Percentiles rank a stretch among this genome's conserved stretches.
These are phyloP conservation scores for Seira ritae DNA, from an alignment of 2,888 invertebrate genomes.

Conservation along the genomic window DNA sequence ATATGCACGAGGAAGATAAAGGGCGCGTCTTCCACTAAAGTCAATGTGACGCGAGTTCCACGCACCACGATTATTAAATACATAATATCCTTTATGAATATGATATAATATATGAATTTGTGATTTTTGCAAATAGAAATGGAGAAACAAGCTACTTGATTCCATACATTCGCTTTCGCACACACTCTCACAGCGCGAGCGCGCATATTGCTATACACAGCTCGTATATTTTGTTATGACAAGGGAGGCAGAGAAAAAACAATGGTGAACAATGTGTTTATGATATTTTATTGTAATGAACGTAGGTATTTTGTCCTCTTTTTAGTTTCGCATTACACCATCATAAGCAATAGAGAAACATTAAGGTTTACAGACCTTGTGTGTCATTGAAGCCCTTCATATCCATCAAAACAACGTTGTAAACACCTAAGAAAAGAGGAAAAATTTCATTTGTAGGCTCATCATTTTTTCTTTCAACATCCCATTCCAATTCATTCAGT, in stretches of 20 bases:
- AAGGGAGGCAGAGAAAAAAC: conserved; percentile 13
- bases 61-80: conserved; percentile 2
- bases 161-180: conserved; percentile 1
- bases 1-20: conserved; percentile 12
- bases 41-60: conserved; percentile 6
- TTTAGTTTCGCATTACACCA: conserved; percentile 4
- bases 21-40: conserved; percentile 1
- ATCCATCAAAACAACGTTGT: conserved; percentile 37
- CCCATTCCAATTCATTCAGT: neutral
- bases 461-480: conserved; percentile 2
- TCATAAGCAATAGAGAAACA: conserved; percentile 15
- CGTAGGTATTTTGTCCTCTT: neutral
- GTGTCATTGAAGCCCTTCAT: conserved; percentile 47
- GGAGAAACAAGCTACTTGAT: neutral
- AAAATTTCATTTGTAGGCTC: conserved; percentile 1
- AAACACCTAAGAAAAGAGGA: conserved; percentile 9
- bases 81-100: neutral
- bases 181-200: too few relatives aligned
- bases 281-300: conserved; percentile 1
- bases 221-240: conserved; percentile 11
- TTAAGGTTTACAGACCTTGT: conserved; percentile 38
- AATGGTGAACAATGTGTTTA: conserved; percentile 16
- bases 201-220: too few relatives aligned
- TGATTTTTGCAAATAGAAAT: neutral
- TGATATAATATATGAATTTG: neutral